phyloP scores from a whole-genome alignment of 2,113 vertebrate species.

The Nipponia nippon region DNA sequence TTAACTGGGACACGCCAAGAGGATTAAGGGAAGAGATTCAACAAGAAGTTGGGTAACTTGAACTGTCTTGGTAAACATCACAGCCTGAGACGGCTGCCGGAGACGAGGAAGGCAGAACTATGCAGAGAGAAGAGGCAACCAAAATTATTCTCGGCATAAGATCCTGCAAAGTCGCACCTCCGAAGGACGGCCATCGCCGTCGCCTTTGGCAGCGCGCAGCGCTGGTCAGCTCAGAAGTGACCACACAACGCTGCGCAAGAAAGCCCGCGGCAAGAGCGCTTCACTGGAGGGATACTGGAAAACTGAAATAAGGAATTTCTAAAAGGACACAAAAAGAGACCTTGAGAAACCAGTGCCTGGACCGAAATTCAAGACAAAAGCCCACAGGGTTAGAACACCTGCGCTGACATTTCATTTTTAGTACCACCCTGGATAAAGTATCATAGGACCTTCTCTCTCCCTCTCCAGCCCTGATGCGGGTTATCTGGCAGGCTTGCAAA shows the following conservation, averaged over 20 bases:
- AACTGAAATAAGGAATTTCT: background rate
- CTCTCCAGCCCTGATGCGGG: background rate
- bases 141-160: background rate
- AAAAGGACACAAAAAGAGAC: background rate
- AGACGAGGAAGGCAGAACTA: background rate
- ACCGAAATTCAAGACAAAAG: background rate
- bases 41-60: background rate
- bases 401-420: background rate
- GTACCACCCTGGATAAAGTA: background rate
- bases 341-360: background rate
- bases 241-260: fast-evolving
- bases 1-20: background rate
- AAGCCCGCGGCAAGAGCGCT: background rate
- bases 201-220: background rate
- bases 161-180: background rate
- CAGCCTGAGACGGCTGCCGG: background rate
- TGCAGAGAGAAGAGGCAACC: background rate
- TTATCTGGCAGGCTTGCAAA: too few relatives aligned
- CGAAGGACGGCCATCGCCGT: fast-evolving
- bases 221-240: background rate
- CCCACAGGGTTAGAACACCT: background rate
- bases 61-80: background rate
- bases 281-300: background rate
- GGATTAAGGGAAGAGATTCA: background rate
- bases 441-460: too few relatives aligned